Evolutionary conservation across 2,888 invertebrate species (phyloP).

Genomic region (Lumbricus terrestris): DNA sequence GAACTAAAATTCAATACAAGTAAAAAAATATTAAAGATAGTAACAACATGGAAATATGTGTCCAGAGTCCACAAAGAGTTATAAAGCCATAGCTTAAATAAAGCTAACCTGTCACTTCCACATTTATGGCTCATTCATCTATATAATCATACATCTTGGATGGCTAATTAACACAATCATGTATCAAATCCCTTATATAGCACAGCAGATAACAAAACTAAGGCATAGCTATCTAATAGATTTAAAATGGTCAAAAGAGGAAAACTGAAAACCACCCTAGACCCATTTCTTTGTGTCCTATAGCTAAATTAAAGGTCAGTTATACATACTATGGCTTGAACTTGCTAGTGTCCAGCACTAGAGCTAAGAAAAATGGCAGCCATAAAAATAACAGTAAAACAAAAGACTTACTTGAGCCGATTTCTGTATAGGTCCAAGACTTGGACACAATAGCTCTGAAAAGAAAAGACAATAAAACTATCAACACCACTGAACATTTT

Average conservation of each 20-base stretch:
- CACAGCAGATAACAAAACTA: no score
- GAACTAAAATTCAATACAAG: slow-evolving; percentile 67
- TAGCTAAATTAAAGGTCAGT: no score
- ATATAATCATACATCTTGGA: not conserved
- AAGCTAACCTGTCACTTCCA: not conserved
- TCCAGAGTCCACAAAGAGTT: not conserved
- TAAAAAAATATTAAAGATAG: not conserved
- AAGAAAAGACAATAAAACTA: slow-evolving; percentile 5
- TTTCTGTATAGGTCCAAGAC: slow-evolving; percentile 54
- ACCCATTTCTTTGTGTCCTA: no score
- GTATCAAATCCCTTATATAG: no score
- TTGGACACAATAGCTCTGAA: slow-evolving; percentile 54
- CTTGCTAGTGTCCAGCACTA: no score
- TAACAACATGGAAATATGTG: not conserved
- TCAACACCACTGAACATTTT: not conserved
- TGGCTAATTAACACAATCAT: no score
- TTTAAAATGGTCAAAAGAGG: no score
- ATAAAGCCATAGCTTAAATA: not conserved
- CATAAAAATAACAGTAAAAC: not conserved
- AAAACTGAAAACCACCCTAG: no score
- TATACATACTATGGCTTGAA: no score
- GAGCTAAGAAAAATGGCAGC: not conserved
- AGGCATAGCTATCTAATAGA: no score
- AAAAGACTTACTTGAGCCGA: slow-evolving; percentile 54
- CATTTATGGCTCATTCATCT: not conserved